Evolutionary conservation across 92 coral and sea anemone species (phyloP), one percentile per base, ranked within the genome.

Genomic region (Actinostola sp.): DNA sequence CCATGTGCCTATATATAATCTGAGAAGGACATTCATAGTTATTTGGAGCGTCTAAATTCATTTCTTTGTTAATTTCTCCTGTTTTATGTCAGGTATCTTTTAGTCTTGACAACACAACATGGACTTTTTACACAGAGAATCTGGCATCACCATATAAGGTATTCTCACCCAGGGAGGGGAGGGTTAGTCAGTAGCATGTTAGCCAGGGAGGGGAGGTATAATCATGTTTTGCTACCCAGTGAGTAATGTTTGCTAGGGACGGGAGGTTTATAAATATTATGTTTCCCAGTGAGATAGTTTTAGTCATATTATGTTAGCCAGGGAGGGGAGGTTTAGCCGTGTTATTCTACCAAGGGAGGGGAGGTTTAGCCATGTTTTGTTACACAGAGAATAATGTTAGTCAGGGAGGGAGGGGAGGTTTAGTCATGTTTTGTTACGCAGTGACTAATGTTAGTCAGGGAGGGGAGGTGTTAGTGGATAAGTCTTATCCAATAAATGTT

Each of bases 111-210:
- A 51, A 23, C 57, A 12, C 0, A 15, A 33, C 24, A 13, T 68
- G 62, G 62, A 20, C 6, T 16, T 51, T 20, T 32, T 68, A 49
- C 30, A 30, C 29, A 51, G 74, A 68, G 13, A 27, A n/a, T 46
- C 11, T 13, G 27, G 27, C 63, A 28, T 51, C 61, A 32, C 74
- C 28, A 24, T 46, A 30, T 6, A 68, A 68, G 74, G 73, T 68
- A 0, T 53, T n/a, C n/a, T n/a, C 54, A n/a, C n/a, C n/a, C n/a
- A 48, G 54, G 54, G 54, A 48, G 54, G 54, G 20, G 54, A 48
- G 54, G 54, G 54, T 17, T 3, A 48, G 54, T 48, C n/a, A n/a
- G n/a, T n/a, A n/a, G n/a, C n/a, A n/a, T n/a, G n/a, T n/a, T n/a
- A n/a, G n/a, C n/a, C n/a, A n/a, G n/a, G n/a, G n/a, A n/a, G n/a